phyloP scores from a whole-genome alignment of 2,888 invertebrate genomes.

The Disparrhopalites patrizii region DNA sequence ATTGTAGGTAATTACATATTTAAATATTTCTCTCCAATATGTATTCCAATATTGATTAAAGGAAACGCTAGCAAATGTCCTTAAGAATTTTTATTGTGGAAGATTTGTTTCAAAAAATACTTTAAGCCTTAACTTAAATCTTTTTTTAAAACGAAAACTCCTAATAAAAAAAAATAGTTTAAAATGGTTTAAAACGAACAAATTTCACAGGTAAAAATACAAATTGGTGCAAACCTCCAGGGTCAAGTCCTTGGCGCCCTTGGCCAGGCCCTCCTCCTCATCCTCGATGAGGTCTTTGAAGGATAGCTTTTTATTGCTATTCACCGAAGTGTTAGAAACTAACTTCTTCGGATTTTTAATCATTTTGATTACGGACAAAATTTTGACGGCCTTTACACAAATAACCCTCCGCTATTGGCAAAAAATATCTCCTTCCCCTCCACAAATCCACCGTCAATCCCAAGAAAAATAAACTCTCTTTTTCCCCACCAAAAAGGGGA shows the following conservation, averaged over 20 bases:
- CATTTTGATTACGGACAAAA: constrained; percentile 12
- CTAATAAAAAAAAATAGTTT: background rate
- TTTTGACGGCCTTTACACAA: background rate
- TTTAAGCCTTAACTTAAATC: background rate
- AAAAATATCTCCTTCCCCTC: too few relatives aligned
- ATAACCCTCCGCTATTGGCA: background rate
- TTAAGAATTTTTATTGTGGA: background rate
- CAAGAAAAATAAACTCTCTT: background rate
- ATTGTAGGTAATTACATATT: too few relatives aligned
- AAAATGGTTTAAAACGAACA: background rate
- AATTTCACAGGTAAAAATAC: background rate
- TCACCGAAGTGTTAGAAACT: background rate
- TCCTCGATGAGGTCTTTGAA: constrained; percentile 27
- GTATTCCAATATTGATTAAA: too few relatives aligned
- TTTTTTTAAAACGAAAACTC: background rate
- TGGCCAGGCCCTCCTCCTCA: constrained; percentile 46
- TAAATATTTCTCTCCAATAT: too few relatives aligned
- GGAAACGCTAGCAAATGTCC: too few relatives aligned
- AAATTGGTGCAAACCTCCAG: constrained; percentile 51
- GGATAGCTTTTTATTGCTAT: constrained; percentile 21
- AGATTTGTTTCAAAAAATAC: background rate
- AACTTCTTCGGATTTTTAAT: constrained; percentile 24
- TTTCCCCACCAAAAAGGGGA: background rate
- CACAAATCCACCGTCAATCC: too few relatives aligned
- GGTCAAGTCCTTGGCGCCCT: constrained; percentile 61